phyloP scores from a whole-genome alignment of 2,113 vertebrate species.

The Lonchura striata region DNA sequence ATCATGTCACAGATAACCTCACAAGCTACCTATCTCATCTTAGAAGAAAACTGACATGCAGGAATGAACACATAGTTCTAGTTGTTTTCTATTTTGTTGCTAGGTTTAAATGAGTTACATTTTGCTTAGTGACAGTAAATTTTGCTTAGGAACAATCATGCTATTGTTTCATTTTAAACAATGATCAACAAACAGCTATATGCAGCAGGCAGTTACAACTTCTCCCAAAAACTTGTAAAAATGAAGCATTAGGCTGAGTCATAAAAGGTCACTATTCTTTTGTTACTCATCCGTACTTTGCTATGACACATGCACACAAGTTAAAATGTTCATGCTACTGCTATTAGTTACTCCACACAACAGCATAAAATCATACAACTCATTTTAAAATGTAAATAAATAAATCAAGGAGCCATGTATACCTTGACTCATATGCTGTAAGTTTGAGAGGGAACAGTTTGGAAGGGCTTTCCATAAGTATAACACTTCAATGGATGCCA shows the following conservation, averaged over 20 bases:
- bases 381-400: not conserved
- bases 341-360: not conserved
- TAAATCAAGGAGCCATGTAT: not conserved
- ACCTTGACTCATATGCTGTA: slow-evolving; percentile 98
- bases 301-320: not conserved
- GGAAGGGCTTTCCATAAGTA: slow-evolving; percentile 98
- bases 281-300: not conserved
- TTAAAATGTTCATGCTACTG: not conserved
- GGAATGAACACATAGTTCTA: not conserved
- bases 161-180: not conserved
- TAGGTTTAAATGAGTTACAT: not conserved
- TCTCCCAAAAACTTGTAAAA: not conserved
- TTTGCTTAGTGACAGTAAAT: not conserved
- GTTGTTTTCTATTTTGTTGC: not conserved
- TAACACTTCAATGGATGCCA: slow-evolving; percentile 92
- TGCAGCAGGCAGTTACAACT: not conserved
- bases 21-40: not conserved
- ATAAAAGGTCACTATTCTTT: not conserved
- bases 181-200: not conserved
- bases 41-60: not conserved
- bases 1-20: not conserved
- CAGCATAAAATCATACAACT: not conserved
- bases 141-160: not conserved
- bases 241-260: not conserved
- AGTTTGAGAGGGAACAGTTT: slow-evolving; percentile 92